Percentiles rank a stretch among this genome's conserved stretches.
Conservation (phyloP, 2,888 invertebrate species). For the Perizoma flavofasciatum region DNA sequence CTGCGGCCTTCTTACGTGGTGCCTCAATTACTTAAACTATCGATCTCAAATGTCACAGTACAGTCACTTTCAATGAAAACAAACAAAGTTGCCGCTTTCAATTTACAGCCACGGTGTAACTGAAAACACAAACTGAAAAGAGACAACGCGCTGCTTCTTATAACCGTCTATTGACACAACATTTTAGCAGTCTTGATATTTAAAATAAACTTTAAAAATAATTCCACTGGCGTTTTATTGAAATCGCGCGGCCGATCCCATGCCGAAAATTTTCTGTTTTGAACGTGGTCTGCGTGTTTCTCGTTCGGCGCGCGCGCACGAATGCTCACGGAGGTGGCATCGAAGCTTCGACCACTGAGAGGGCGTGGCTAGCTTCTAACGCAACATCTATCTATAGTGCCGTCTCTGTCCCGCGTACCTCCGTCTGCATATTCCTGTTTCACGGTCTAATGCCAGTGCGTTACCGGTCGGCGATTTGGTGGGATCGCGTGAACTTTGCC, state of each 20-base stretch:
- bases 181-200: conserved; percentile 40
- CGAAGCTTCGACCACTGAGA: conserved; percentile 62
- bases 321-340: conserved; percentile 79
- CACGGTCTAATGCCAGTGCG: conserved; percentile 71
- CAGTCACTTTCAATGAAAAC: conserved; percentile 72
- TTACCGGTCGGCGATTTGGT: conserved; percentile 68
- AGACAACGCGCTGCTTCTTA: conserved; percentile 52
- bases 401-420: conserved; percentile 51
- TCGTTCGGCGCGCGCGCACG: conserved; percentile 79
- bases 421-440: conserved; percentile 44
- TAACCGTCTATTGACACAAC: conserved; percentile 50
- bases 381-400: conserved; percentile 71
- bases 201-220: conserved; percentile 38
- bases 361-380: conserved; percentile 80
- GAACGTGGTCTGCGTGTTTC: conserved; percentile 63
- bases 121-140: conserved; percentile 73
- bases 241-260: conserved; percentile 66
- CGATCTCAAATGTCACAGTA: conserved; percentile 75
- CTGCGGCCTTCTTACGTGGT: conserved; percentile 56
- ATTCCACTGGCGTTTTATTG: conserved; percentile 54
- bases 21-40: conserved; percentile 62
- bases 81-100: conserved; percentile 58
- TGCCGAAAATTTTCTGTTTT: conserved; percentile 53
- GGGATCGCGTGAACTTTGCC: conserved; percentile 81
- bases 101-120: conserved; percentile 63